Base-by-base conservation (phyloP, 2,888 invertebrate species). In the Pristionchus fissidentatus region DNA sequence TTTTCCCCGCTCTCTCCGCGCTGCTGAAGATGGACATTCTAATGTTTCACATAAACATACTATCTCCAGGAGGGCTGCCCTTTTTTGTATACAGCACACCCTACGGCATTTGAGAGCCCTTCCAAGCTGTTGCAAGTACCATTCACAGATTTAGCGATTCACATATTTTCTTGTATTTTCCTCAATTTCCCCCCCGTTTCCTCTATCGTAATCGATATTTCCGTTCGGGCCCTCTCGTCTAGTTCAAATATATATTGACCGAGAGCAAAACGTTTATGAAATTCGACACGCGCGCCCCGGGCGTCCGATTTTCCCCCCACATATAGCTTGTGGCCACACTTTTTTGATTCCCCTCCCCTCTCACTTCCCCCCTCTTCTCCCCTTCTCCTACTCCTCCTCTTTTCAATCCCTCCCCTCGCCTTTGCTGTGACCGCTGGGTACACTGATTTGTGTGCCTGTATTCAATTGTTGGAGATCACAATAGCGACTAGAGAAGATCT, bases 251-350 rank as follows among this genome's bases (percentile, higher is more conserved):
- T n/a, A n/a, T n/a, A n/a, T n/a, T n/a, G n/a, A n/a, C n/a, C n/a
- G n/a, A 70, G 43, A 70, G 26, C 70, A 70, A 70, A 70, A 43
- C 41, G 43, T 70, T 43, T 43, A 41, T 70, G 70, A 70, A 70
- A 70, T 70, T 8, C n/a, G 70, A 70, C 15, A 35, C 41, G n/a
- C n/a, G n/a, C n/a, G 43, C 43, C 41, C n/a, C 8, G 41, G n/a
- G 35, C 22, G n/a, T 70, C 38, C 41, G n/a, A n/a, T n/a, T n/a
- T n/a, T n/a, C n/a, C n/a, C n/a, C n/a, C n/a, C n/a, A n/a, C n/a
- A n/a, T n/a, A n/a, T n/a, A 26, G 35, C 13, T n/a, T n/a, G n/a
- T 70, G 43, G 70, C 43, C 70, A 70, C 43, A 66, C n/a, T n/a
- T n/a, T n/a, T 22, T 66, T 38, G 41, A 43, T 35, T 70, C 66